These are phyloP conservation scores for Dioctria linearis DNA, from an alignment of 2,888 invertebrate species.

Conservation along the genomic window DNA sequence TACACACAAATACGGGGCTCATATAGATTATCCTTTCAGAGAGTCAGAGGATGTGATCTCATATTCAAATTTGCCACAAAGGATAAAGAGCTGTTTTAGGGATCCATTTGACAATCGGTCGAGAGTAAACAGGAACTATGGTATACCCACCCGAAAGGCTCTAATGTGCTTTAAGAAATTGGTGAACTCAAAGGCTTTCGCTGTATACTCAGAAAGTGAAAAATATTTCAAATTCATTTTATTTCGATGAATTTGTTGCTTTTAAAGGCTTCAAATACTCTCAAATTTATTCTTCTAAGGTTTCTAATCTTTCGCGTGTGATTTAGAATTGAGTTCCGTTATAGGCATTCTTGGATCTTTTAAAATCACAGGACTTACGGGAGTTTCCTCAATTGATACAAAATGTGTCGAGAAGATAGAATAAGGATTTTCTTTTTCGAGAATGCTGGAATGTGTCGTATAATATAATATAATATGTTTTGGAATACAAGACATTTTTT, in stretches of 20 bases:
- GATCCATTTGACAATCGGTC: slow-evolving; percentile 29
- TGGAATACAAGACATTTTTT: no score
- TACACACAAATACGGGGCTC: slow-evolving; percentile 12
- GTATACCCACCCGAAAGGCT: neutral
- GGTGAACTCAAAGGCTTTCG: neutral
- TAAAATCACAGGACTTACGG: no score
- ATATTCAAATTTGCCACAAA: slow-evolving; percentile 34
- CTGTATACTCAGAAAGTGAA: neutral
- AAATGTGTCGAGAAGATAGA: no score
- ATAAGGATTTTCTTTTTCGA: no score
- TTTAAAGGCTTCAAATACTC: neutral
- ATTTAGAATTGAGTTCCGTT: no score
- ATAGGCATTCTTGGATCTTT: no score
- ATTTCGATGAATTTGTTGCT: neutral
- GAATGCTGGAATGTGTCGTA: no score
- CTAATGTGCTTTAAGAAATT: neutral
- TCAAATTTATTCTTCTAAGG: no score
- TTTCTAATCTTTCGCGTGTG: no score
- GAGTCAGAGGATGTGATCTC: neutral
- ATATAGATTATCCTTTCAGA: slow-evolving; percentile 17
- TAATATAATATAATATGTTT: no score
- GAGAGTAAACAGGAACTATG: slow-evolving; percentile 18
- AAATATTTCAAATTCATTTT: neutral
- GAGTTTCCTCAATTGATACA: no score
- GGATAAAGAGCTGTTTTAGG: neutral